Evolutionary conservation across 2,113 vertebrate species (phyloP), one percentile per base, ranked within the genome.

Genomic region (Orycteropus afer): DNA sequence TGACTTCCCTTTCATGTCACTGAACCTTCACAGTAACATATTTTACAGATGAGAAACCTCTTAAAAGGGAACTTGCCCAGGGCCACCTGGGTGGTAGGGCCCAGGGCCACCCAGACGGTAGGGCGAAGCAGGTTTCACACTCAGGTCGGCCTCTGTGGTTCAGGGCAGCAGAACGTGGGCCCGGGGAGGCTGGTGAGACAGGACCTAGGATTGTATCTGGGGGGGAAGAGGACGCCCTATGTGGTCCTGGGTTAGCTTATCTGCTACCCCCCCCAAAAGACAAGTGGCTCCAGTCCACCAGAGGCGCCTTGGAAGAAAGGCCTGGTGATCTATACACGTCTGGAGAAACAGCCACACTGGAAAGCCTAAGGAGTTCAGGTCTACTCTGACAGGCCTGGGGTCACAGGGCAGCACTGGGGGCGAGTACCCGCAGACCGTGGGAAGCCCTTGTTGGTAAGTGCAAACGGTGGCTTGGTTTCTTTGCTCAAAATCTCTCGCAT

Each of bases 161-260:
- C 34, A 10, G 53, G 59, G 65, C 18, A n/a, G 78, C n/a, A 0
- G 27, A n/a, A 25, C 10, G 0, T 15, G 1, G 55, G 29, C 7
- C 10, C 17, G 9, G 15, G 20, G 29, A 51, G 12, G 47, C 57
- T 23, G 13, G 34, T 5, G 57, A 57, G 59, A 5, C 49, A 45
- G 40, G 69, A 45, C 55, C 51, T 3, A 5, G 51, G 17, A 22
- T 18, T 7, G 0, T 4, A 69, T 37, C 34, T 69, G 65, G 55
- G 55, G 55, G 20, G 55, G n/a, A 57, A 57, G 2, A 57, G 20
- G 55, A 57, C 18, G 20, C 55, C 55, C 55, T 57, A 22, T 18
- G 20, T 57, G 55, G 23, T 57, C 55, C 22, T 22, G 20, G 9
- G 55, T 57, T 57, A 57, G 55, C 5, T 23, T 22, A 22, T 6